phyloP scores from a whole-genome alignment of 2,888 invertebrate species.

The Clunio marinus region DNA sequence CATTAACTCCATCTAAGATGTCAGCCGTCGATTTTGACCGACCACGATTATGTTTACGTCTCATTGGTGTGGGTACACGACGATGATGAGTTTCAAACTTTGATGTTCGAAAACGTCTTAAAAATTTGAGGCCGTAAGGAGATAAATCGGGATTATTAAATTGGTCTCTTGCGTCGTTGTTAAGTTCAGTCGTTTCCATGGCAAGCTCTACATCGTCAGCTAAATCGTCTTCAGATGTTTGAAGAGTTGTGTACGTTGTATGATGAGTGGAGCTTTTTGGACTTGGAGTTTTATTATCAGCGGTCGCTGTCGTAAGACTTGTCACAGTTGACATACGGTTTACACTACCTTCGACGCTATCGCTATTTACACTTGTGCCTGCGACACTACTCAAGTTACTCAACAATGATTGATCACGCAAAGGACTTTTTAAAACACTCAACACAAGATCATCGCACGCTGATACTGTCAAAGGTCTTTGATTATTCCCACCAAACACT shows the following conservation, averaged over 20 bases:
- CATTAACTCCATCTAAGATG: slow-evolving; percentile 44
- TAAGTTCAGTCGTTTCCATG: slow-evolving; percentile 41
- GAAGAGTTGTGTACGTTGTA: slow-evolving; percentile 43
- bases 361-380: slow-evolving; percentile 31
- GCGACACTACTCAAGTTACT: slow-evolving; percentile 31
- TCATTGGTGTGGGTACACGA: slow-evolving; percentile 58
- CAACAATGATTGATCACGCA: slow-evolving; percentile 44
- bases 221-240: slow-evolving; percentile 44
- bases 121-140: slow-evolving; percentile 52
- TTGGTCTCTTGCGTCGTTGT: slow-evolving; percentile 40
- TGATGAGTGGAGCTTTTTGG: slow-evolving; percentile 42
- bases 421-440: slow-evolving; percentile 59
- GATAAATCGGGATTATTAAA: slow-evolving; percentile 40
- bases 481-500: slow-evolving; percentile 41
- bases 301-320: slow-evolving; percentile 16
- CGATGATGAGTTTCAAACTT: slow-evolving; percentile 58
- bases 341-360: slow-evolving; percentile 16
- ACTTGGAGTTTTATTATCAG: slow-evolving; percentile 39
- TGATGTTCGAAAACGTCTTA: slow-evolving; percentile 53
- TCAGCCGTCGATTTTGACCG: slow-evolving; percentile 45
- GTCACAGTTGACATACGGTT: slow-evolving; percentile 29
- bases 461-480: slow-evolving; percentile 41
- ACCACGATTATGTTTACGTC: slow-evolving; percentile 42
- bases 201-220: slow-evolving; percentile 46
- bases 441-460: slow-evolving; percentile 56